Conservation (phyloP, 2,113 vertebrate genomes). For the Zosterops japonicus region DNA sequence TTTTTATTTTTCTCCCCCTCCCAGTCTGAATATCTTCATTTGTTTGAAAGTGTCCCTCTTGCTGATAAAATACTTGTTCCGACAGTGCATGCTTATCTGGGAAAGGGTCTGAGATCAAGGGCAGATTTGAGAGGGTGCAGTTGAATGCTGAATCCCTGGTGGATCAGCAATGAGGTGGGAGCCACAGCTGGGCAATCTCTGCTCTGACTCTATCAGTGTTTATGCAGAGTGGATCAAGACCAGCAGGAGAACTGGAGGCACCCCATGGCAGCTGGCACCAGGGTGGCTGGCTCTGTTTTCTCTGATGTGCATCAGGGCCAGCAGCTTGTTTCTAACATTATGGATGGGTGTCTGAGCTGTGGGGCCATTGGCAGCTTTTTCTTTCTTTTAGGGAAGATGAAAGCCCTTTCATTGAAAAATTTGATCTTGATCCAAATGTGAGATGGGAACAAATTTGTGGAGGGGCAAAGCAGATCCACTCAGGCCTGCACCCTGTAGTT, state of each 20-base stretch:
- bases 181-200: background rate
- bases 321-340: fast-evolving
- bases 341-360: background rate
- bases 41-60: background rate
- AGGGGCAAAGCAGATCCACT: background rate
- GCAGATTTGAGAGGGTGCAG: background rate
- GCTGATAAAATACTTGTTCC: background rate
- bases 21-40: background rate
- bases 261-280: background rate
- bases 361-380: background rate
- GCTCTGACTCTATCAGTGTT: background rate
- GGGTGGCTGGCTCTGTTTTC: background rate
- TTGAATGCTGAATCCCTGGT: fast-evolving
- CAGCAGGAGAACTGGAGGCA: background rate
- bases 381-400: background rate
- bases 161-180: background rate
- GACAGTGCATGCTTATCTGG: background rate
- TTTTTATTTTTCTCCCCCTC: fast-evolving
- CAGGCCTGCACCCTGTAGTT: background rate
- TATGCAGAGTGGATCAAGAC: background rate
- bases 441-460: background rate
- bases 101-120: fast-evolving
- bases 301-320: background rate
- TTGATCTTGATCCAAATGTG: background rate
- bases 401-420: background rate